Conservation (phyloP, 2,113 vertebrate species). For the Pelodiscus sinensis region DNA sequence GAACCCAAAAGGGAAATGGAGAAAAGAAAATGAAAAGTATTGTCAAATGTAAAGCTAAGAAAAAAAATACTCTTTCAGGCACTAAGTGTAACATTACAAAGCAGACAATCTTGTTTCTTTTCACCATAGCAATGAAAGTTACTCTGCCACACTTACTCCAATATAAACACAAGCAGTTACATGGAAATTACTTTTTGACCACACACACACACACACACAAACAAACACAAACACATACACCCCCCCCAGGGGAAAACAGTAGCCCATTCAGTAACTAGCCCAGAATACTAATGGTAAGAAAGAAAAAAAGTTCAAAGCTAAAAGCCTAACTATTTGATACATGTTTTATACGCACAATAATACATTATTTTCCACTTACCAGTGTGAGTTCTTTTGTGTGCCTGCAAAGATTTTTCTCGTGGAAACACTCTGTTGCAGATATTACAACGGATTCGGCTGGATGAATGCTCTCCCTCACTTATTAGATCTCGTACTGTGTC, state of each 20-base stretch:
- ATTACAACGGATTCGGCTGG: conserved; percentile 96
- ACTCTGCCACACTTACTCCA: fast-evolving
- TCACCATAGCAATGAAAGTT: fast-evolving
- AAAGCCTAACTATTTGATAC: background rate
- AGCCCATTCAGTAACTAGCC: background rate
- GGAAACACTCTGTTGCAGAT: conserved; percentile 98
- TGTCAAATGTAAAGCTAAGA: fast-evolving
- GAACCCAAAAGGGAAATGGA: background rate
- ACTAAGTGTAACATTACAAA: fast-evolving
- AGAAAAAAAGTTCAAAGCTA: background rate
- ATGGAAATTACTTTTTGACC: background rate
- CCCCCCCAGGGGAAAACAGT: fast-evolving
- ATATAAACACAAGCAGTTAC: fast-evolving
- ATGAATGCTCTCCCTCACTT: conserved; percentile 93
- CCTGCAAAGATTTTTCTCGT: conserved; percentile 95
- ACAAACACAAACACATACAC: background rate
- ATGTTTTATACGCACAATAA: fast-evolving
- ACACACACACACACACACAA: background rate
- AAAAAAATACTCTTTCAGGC: no score
- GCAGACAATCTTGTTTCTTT: background rate
- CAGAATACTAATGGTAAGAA: background rate
- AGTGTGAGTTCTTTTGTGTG: conserved; percentile 97
- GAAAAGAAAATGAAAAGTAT: background rate
- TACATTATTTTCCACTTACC: conserved; percentile 77
- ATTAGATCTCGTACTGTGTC: conserved; percentile 95